Percentiles rank a stretch among this genome's conserved stretches.
phyloP scores from a whole-genome alignment of 2,113 vertebrate genomes.

The Podiceps cristatus region DNA sequence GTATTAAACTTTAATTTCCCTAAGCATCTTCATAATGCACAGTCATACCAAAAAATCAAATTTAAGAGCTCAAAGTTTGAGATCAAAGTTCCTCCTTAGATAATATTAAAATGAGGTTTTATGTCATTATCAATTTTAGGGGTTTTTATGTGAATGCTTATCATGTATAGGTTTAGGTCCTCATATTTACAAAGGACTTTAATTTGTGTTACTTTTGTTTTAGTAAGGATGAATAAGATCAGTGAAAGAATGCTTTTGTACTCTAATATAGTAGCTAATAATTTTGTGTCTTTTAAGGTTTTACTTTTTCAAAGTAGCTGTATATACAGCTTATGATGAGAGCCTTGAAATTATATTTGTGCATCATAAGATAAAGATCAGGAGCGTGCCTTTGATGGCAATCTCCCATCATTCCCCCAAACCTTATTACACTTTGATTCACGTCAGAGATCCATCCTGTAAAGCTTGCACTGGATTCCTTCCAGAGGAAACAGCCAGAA shows the following conservation, averaged over 20 bases:
- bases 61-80: not conserved
- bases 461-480: not conserved
- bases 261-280: not conserved
- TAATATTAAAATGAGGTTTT: not conserved
- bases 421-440: not conserved
- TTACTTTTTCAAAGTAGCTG: not conserved
- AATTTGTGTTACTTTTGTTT: not conserved
- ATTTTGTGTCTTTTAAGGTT: not conserved
- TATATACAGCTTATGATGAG: not conserved
- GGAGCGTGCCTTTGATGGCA: rapidly evolving
- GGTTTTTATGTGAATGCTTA: not conserved
- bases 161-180: not conserved
- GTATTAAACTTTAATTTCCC: not conserved
- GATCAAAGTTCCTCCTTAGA: not conserved
- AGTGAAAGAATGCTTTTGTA: not conserved
- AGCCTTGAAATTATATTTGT: not conserved
- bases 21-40: not conserved
- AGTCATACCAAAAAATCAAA: not conserved
- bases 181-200: not conserved
- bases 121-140: not conserved
- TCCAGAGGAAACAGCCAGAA: not conserved
- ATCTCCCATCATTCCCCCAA: not conserved
- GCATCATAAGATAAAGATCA: not conserved
- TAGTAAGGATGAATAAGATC: not conserved
- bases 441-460: not conserved